Evolutionary conservation across 2,113 vertebrate species (phyloP), one percentile per base, ranked within the genome.

Genomic region (Machaerirhynchus nigripectus): DNA sequence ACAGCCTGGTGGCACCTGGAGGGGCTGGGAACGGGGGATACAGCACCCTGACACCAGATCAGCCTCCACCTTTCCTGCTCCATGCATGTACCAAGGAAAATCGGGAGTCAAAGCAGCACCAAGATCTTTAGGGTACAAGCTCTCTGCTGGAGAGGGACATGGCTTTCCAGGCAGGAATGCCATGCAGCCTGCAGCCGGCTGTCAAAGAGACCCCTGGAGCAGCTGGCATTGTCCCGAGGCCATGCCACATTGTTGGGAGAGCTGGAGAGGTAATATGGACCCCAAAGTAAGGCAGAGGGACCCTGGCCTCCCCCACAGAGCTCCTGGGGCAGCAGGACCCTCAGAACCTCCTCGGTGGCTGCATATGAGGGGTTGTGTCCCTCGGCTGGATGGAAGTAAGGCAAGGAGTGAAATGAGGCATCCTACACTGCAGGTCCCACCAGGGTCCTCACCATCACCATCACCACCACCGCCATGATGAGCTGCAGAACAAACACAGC

Each of bases 161-260:
- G 30, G 35, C 22, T 31, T 55, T 50, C 22, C 5, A 1, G 33
- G 23, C 16, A 69, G 22, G 31, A 50, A 64, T 55, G 13, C 20
- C 11, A 9, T 23, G 20, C 27, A 37, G 46, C n/a, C 21, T 28
- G 60, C 56, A 61, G 75, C 20, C 14, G 9, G 30, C 18, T 81
- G 19, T 30, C 23, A 27, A 46, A 84, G 31, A 15, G 44, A 39
- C 7, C 17, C 23, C 65, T 64, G 1, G 1, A 57, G 27, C 42
- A 87, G 27, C 57, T 2, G 1, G 18, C 40, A 23, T 39, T 52
- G 31, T n/a, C 13, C n/a, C 0, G 0, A 23, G 10, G 24, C 24
- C 23, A 10, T 26, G 9, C 13, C 7, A 9, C n/a, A 22, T 46
- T 67, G 33, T 7, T 57, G 16, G 24, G 42, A 85, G 50, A 85